phyloP scores from a whole-genome alignment of 2,888 invertebrate genomes.

The Heliconius erato region DNA sequence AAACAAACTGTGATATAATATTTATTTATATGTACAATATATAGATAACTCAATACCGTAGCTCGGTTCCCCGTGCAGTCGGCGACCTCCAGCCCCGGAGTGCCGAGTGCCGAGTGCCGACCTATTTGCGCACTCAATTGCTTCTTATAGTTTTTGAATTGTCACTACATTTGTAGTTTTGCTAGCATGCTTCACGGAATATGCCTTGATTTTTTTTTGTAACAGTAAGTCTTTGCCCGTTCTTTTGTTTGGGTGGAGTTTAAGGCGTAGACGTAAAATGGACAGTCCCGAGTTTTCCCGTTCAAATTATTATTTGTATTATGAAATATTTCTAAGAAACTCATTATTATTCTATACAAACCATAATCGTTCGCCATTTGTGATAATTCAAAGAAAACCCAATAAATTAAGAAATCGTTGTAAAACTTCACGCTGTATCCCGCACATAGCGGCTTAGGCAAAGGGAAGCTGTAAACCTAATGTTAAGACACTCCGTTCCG shows the following conservation, averaged over 20 bases:
- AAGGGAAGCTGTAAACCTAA: not conserved
- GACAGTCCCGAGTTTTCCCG: not conserved
- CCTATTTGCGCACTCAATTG: conserved; percentile 35
- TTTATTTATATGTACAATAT: not conserved
- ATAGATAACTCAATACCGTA: conserved; percentile 9
- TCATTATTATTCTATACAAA: no score
- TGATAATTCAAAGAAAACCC: no score
- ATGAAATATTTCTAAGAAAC: no score
- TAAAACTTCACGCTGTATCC: not conserved
- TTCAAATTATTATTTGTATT: no score
- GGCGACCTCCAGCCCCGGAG: conserved; percentile 21
- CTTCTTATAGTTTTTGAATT: conserved; percentile 21
- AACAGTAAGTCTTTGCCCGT: no score
- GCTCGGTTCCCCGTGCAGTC: conserved; percentile 13
- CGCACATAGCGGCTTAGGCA: not conserved
- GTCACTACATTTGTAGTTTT: conserved; percentile 13
- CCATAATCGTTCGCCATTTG: no score
- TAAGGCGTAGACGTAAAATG: no score
- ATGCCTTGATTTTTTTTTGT: not conserved
- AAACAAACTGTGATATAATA: no score
- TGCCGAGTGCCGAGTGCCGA: conserved; percentile 17
- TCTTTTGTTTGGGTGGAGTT: no score
- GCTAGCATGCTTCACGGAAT: not conserved
- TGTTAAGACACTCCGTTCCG: not conserved
- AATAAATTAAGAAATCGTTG: not conserved